These are phyloP conservation scores for Thryonomys swinderianus DNA, from an alignment of 2,113 vertebrate species.

Conservation along the genomic window DNA sequence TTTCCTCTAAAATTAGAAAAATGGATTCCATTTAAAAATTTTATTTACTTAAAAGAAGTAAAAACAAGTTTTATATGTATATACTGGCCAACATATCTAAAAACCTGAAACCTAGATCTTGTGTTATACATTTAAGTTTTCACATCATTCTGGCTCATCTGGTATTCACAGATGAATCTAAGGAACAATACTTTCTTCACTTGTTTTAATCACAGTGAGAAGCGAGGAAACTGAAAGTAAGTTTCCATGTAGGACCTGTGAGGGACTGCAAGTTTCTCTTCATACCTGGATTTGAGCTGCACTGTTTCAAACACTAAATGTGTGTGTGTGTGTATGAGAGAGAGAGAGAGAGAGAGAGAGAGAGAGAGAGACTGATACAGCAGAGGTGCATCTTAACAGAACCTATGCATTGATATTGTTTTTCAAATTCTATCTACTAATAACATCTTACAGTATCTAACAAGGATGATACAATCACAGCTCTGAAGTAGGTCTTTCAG, in stretches of 20 bases:
- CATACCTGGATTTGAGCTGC: neutral
- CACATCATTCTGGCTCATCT: neutral
- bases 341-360: too few relatives aligned
- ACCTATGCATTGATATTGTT: neutral
- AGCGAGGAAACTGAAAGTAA: neutral
- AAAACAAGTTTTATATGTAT: neutral
- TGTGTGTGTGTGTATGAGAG: too few relatives aligned
- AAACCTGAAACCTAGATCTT: neutral
- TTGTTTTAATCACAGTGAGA: neutral
- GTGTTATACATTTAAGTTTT: neutral
- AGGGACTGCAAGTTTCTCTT: neutral
- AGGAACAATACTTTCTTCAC: neutral
- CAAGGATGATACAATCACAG: neutral
- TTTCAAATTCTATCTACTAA: neutral
- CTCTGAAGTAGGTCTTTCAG: neutral
- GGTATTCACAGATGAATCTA: neutral
- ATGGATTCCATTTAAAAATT: neutral
- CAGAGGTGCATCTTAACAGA: neutral
- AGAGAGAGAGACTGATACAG: rapidly evolving
- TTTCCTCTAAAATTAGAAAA: neutral
- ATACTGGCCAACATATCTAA: neutral
- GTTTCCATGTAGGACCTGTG: neutral
- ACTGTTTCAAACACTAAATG: neutral
- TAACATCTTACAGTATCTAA: neutral
- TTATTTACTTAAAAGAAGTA: neutral